Conservation (phyloP, 2,888 invertebrate species). For the Silvanus unidentatus region DNA sequence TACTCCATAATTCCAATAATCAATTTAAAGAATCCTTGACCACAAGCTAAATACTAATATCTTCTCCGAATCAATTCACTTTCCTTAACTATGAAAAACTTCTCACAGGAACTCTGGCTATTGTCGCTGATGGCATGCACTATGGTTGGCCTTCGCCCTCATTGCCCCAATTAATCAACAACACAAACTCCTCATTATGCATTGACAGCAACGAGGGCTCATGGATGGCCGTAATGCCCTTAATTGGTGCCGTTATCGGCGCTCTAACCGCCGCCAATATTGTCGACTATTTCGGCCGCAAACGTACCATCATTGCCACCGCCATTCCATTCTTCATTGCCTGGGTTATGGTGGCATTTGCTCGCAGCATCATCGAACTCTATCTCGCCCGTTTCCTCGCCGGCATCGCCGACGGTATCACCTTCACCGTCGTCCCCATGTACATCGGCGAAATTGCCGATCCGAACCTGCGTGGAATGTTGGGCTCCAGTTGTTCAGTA, state of each 20-base stretch:
- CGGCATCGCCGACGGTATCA: constrained; percentile 52
- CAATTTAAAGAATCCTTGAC: too few relatives aligned
- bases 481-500: constrained; percentile 58
- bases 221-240: constrained; percentile 61
- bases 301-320: constrained; percentile 56
- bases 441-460: constrained; percentile 60
- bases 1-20: too few relatives aligned
- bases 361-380: constrained; percentile 52
- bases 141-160: constrained; percentile 59
- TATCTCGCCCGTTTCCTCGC: constrained; percentile 51
- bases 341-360: constrained; percentile 59
- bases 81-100: constrained; percentile 4
- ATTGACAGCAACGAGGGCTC: constrained; percentile 52
- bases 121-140: constrained; percentile 41
- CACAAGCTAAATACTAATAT: too few relatives aligned
- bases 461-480: constrained; percentile 52
- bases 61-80: too few relatives aligned
- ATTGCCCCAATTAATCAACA: constrained; percentile 49
- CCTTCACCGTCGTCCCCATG: constrained; percentile 49
- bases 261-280: constrained; percentile 57
- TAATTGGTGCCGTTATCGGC: constrained; percentile 59
- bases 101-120: constrained; percentile 36
- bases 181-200: constrained; percentile 25
- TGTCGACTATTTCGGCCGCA: constrained; percentile 63
- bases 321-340: constrained; percentile 57